Conservation (phyloP, 2,113 vertebrate genomes). For the Podarcis raffonei region DNA sequence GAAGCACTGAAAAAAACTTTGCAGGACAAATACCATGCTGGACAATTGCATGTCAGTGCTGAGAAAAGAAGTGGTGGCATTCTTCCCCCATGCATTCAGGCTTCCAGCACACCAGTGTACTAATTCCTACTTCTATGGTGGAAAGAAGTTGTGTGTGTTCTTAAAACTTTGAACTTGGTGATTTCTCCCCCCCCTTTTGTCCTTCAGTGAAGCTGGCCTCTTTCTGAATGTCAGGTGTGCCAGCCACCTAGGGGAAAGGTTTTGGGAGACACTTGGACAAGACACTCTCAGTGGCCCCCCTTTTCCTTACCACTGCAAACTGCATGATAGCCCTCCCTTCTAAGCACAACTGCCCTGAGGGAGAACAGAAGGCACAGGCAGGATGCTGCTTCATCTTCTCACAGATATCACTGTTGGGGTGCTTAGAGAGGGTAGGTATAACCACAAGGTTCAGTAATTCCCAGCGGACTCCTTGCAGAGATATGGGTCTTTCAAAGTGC, state of each 20-base stretch:
- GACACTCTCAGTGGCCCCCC: too few species aligned
- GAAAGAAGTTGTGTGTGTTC: neutral
- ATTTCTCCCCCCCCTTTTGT: neutral
- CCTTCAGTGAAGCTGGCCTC: neutral
- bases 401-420: too few species aligned
- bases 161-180: neutral
- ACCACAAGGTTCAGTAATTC: too few species aligned
- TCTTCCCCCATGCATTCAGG: neutral
- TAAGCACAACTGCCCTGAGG: too few species aligned
- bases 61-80: neutral
- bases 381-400: too few species aligned
- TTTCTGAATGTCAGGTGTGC: neutral
- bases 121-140: neutral
- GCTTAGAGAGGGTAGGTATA: too few species aligned
- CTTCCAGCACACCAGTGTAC: neutral
- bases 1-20: conserved; percentile 12
- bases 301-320: too few species aligned
- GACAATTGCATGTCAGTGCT: neutral
- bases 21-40: neutral
- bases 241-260: neutral
- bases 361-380: too few species aligned
- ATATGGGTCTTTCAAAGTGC: too few species aligned
- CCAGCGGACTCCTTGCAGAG: too few species aligned
- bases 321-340: too few species aligned
- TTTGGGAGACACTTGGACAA: neutral